Conservation (phyloP, 2,797 vertebrate genomes). For the Platalea minor region DNA sequence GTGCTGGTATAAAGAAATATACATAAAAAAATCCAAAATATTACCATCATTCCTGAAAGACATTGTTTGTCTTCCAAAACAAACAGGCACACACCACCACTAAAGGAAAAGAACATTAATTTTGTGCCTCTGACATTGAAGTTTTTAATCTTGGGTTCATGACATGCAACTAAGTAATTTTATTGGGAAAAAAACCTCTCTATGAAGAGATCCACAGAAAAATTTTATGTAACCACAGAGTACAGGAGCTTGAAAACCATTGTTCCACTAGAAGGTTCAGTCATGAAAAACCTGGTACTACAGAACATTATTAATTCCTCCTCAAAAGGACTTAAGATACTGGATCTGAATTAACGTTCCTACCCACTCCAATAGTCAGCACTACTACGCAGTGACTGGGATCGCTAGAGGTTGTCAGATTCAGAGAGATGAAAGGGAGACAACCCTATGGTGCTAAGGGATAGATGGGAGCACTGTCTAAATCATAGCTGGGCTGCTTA, state of each 20-base stretch:
- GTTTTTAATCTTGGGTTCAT: neutral
- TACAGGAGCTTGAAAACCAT: neutral
- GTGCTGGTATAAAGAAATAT: neutral
- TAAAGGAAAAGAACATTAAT: neutral
- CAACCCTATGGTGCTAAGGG: neutral
- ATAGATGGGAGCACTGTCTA: neutral
- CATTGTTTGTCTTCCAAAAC: neutral
- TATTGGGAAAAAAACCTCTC: accelerated
- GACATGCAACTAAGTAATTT: neutral
- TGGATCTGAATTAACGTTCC: neutral
- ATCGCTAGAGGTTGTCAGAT: neutral
- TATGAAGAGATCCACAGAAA: neutral
- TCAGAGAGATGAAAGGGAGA: neutral
- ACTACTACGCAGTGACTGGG: accelerated
- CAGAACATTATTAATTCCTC: neutral
- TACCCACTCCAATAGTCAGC: neutral
- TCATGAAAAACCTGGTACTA: neutral
- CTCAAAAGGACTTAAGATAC: neutral
- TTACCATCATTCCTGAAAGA: neutral
- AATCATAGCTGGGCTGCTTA: neutral
- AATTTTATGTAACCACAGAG: neutral
- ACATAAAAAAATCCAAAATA: neutral
- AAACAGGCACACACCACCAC: neutral
- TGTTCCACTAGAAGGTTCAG: neutral
- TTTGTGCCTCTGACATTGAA: neutral